These are phyloP conservation scores for Geococcyx californianus DNA, from an alignment of 2,113 vertebrate species.

Conservation along the genomic window DNA sequence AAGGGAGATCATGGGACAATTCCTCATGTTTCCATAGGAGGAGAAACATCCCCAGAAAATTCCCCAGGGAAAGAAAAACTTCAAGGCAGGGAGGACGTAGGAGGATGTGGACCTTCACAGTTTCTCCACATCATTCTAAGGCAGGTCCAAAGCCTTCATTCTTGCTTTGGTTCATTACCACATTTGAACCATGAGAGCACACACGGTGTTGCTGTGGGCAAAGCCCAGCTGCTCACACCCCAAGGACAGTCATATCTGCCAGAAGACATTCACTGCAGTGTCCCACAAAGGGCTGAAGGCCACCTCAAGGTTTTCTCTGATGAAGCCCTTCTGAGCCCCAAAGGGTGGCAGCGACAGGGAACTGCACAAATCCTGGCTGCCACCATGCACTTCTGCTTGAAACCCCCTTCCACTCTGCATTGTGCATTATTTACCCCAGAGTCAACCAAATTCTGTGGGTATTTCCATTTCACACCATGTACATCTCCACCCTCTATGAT, in stretches of 20 bases:
- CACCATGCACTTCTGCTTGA: not conserved
- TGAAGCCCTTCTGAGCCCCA: not conserved
- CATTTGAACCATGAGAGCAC: not conserved
- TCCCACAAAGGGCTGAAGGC: not conserved
- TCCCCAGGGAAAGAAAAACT: not conserved
- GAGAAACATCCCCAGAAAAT: not conserved
- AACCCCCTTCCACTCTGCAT: not conserved
- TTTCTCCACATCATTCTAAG: not conserved
- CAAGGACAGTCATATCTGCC: not conserved
- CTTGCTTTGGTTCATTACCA: not conserved
- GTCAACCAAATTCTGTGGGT: not conserved
- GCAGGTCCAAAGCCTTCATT: not conserved
- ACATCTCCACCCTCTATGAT: not conserved
- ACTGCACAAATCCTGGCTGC: not conserved
- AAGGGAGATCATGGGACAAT: not conserved
- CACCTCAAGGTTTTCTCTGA: not conserved
- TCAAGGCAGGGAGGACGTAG: not conserved
- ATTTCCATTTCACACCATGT: not conserved
- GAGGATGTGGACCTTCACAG: not conserved
- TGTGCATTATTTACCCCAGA: not conserved
- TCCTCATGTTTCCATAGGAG: not conserved
- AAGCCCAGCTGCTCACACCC: not conserved
- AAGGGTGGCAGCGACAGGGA: not conserved
- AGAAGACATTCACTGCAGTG: not conserved
- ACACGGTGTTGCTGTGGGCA: fast-evolving